Percentiles rank a stretch among this genome's conserved stretches.
phyloP scores from a whole-genome alignment of 2,888 invertebrate genomes.

The Dioctria linearis region DNA sequence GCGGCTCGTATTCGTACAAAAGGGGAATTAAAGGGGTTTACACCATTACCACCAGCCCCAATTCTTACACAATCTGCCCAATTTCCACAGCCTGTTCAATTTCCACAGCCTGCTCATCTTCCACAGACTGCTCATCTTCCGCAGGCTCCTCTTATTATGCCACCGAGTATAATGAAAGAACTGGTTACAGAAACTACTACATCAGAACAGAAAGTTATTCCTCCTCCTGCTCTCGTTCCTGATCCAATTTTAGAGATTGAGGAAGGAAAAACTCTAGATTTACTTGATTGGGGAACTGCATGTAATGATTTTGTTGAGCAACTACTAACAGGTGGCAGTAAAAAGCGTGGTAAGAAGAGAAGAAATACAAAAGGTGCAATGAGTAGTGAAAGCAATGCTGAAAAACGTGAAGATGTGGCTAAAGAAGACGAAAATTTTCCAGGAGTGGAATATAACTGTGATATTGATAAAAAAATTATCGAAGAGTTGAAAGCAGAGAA shows the following conservation, averaged over 20 bases:
- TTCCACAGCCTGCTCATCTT: too few species aligned
- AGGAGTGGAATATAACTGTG: conserved; percentile 69
- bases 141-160: background rate
- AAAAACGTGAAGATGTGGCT: conserved; percentile 51
- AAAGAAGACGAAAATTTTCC: conserved; percentile 61
- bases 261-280: conserved; percentile 57
- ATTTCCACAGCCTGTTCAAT: too few species aligned
- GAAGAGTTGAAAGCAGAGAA: conserved; percentile 57
- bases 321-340: conserved; percentile 75
- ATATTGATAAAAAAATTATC: conserved; percentile 69
- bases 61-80: too few species aligned
- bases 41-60: conserved; percentile 62
- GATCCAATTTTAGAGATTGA: conserved; percentile 56
- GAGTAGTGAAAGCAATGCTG: conserved; percentile 70
- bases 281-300: conserved; percentile 76
- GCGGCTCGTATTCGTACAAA: conserved; percentile 87
- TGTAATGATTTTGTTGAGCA: conserved; percentile 87
- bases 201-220: background rate
- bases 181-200: background rate
- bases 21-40: conserved; percentile 82
- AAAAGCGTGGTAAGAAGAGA: conserved; percentile 73
- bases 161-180: conserved; percentile 59
- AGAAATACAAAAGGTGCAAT: conserved; percentile 63
- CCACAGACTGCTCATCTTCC: too few species aligned
- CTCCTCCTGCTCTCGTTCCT: too few species aligned